phyloP scores from a whole-genome alignment of 2,113 vertebrate genomes.

The Colius striatus region DNA sequence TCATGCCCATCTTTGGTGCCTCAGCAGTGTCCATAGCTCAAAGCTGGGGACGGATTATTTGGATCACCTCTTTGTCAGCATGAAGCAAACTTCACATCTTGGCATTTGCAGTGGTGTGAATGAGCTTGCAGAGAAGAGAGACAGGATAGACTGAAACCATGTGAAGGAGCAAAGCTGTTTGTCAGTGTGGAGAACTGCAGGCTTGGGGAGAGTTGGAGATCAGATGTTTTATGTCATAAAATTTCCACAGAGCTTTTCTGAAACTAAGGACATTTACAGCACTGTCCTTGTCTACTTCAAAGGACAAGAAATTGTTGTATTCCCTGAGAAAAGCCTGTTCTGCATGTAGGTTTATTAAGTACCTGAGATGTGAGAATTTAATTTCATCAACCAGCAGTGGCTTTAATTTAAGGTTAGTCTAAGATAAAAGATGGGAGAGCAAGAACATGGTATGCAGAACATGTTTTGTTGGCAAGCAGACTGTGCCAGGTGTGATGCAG shows the following conservation, averaged over 20 bases:
- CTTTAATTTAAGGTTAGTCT: background rate
- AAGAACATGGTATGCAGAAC: background rate
- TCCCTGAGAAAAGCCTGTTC: background rate
- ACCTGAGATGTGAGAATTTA: conserved; percentile 3
- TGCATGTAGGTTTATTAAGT: background rate
- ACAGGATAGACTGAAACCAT: background rate
- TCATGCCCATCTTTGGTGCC: background rate
- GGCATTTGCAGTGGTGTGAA: too few species aligned
- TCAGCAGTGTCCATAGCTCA: background rate
- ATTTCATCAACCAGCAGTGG: background rate
- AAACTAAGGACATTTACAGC: background rate
- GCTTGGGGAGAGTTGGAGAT: background rate
- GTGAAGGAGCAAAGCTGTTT: background rate
- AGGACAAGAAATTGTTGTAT: background rate
- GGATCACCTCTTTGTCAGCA: background rate
- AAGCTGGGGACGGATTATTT: background rate
- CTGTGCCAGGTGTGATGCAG: background rate
- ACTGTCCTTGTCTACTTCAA: background rate
- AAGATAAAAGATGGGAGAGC: background rate
- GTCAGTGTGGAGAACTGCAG: background rate
- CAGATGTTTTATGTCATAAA: background rate
- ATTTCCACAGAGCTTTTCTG: background rate
- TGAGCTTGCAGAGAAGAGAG: background rate
- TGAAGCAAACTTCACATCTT: background rate
- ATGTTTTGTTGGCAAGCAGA: background rate